Evolutionary conservation across 2,888 invertebrate genomes (phyloP), one percentile per base, ranked within the genome.

Genomic region (Ophion obscuratus): DNA sequence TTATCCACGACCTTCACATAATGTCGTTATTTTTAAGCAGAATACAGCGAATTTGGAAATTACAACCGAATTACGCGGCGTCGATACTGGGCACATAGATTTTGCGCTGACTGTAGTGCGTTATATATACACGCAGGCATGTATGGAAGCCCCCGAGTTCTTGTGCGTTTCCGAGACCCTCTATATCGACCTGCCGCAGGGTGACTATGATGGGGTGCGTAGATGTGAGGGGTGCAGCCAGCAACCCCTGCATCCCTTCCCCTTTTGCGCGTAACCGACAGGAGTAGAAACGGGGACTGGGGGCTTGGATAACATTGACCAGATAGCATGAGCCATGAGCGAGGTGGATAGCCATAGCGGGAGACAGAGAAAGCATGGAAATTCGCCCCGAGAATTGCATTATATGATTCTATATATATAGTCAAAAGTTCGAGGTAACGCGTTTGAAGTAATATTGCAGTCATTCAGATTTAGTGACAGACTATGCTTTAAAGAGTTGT

Each of bases 151-250:
- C 81, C 24, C 70, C 70, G 79, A 80, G 86, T 78, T 80, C 84
- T 84, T 74, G 84, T 81, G 82, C 81, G 82, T 86, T 67, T 78
- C 75, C 78, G 87, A 87, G 87, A 89, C 87, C 85, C 87, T 88
- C 87, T 89, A 89, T 92, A 92, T 93, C 92, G 92, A 92, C 92
- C 92, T 92, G 84, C 73, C 62, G 47, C 74, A 74, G 83, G 77
- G 86, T 78, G 86, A 81, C 83, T 86, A 83, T 40, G 76, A 87
- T 83, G 83, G 91, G 92, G 89, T 91, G 90, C 88, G 90, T 89
- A 90, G 83, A 87, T 88, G 86, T 86, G 89, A 91, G 90, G 90
- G 90, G 90, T 90, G 90, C 89, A 91, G 62, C 75, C 44, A 75
- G 62, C 77, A 59, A 80, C 80, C 76, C 80, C 71, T 59, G 17